Conservation (phyloP, 1,140 invertebrate genomes). For the Adoxophyes honmai region DNA sequence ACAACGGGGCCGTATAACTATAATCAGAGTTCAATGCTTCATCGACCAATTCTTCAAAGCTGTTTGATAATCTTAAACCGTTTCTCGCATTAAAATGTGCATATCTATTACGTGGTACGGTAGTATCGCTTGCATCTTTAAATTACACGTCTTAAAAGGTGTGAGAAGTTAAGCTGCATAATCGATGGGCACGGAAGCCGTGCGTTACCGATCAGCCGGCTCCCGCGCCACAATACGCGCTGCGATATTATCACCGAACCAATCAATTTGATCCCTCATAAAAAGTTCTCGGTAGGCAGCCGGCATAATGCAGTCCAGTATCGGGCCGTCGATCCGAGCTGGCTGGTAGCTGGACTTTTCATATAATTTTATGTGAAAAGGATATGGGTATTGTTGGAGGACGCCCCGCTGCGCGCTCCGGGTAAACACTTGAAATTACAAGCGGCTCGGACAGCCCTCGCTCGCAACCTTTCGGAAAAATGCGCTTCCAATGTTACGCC, state of each 20-base stretch:
- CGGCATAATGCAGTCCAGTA: conserved; percentile 56
- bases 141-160: conserved; percentile 49
- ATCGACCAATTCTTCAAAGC: conserved; percentile 8
- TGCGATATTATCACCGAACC: conserved; percentile 68
- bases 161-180: conserved; percentile 44
- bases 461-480: conserved; percentile 36
- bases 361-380: conserved; percentile 76
- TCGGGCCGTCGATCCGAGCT: conserved; percentile 61
- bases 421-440: conserved; percentile 76
- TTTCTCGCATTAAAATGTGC: conserved; percentile 41
- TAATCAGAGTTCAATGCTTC: conserved; percentile 13
- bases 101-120: conserved; percentile 36
- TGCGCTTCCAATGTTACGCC: conserved; percentile 73
- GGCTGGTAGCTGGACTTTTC: conserved; percentile 64
- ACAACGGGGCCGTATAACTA: not conserved
- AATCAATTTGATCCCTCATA: conserved; percentile 76
- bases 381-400: conserved; percentile 69
- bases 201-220: conserved; percentile 18
- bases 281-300: conserved; percentile 66
- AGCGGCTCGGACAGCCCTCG: conserved; percentile 48
- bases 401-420: conserved; percentile 56
- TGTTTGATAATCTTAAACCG: conserved; percentile 20
- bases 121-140: conserved; percentile 31
- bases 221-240: conserved; percentile 46
- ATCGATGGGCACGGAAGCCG: conserved; percentile 31